Percentiles rank a stretch among this genome's conserved stretches.
Conservation (phyloP, 2,888 invertebrate species). For the Chymomyza fuscimana region DNA sequence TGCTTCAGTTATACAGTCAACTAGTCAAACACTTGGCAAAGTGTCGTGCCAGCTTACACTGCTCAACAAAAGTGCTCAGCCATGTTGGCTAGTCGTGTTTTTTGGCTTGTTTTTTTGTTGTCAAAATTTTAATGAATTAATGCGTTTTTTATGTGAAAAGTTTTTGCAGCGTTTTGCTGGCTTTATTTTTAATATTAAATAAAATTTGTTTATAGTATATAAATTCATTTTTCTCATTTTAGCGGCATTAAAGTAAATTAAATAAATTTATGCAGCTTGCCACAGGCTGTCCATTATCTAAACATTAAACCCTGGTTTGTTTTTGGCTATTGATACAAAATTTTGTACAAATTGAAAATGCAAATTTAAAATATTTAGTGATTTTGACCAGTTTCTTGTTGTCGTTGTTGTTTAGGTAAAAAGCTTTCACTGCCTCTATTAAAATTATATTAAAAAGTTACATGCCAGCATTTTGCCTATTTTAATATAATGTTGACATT, state of each 20-base stretch:
- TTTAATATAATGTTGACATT: constrained; percentile 46
- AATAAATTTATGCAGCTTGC: constrained; percentile 59
- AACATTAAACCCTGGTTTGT: constrained; percentile 50
- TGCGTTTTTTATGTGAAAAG: constrained; percentile 73
- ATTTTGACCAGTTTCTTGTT: constrained; percentile 28
- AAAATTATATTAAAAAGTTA: constrained; percentile 69
- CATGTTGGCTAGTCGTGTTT: constrained; percentile 60
- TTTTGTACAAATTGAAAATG: constrained; percentile 66
- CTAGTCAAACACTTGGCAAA: constrained; percentile 33
- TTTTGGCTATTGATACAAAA: constrained; percentile 61
- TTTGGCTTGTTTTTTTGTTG: constrained; percentile 33
- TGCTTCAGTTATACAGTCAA: constrained; percentile 28
- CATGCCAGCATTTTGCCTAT: constrained; percentile 44
- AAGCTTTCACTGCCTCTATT: constrained; percentile 54
- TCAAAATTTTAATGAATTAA: constrained; percentile 73
- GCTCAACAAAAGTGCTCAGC: constrained; percentile 44
- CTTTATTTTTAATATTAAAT: neutral
- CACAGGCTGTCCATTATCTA: constrained; percentile 58
- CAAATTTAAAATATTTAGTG: constrained; percentile 58
- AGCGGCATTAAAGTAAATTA: constrained; percentile 58
- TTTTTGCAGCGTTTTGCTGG: constrained; percentile 31
- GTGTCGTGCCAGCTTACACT: constrained; percentile 21
- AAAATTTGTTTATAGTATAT: neutral
- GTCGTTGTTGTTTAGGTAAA: constrained; percentile 2
- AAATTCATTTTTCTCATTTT: constrained; percentile 6